phyloP scores from a whole-genome alignment of 2,113 vertebrate genomes.

The Rhizomys pruinosus region DNA sequence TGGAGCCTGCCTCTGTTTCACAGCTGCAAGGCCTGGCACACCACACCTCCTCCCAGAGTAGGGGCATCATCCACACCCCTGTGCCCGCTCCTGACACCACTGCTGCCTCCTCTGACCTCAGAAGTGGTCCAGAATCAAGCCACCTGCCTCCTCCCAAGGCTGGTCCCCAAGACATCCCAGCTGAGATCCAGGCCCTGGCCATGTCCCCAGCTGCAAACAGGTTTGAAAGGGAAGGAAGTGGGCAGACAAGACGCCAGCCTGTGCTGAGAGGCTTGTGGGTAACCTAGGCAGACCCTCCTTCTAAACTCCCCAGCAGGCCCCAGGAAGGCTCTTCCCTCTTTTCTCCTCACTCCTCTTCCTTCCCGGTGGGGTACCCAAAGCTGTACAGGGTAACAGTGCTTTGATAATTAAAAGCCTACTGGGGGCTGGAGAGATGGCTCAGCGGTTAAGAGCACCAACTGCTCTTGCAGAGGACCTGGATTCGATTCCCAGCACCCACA shows the following conservation, averaged over 20 bases:
- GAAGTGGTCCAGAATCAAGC: not conserved
- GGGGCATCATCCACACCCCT: not conserved
- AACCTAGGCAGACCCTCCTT: not conserved
- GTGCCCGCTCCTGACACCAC: not conserved
- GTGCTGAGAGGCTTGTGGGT: fast-evolving
- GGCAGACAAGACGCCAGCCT: fast-evolving
- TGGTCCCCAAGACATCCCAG: not conserved
- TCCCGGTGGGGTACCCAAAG: not conserved
- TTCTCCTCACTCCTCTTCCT: not conserved
- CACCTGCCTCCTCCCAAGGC: not conserved
- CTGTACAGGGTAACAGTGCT: constrained; percentile 4
- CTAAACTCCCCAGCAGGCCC: not conserved
- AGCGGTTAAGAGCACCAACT: no score
- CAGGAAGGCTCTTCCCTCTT: not conserved
- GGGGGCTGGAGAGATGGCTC: no score
- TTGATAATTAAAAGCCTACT: constrained; percentile 63
- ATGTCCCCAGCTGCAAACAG: not conserved
- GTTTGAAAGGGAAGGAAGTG: not conserved
- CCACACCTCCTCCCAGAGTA: not conserved
- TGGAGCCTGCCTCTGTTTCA: not conserved
- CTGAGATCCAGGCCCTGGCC: not conserved
- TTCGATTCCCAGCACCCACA: no score
- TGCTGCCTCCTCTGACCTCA: not conserved
- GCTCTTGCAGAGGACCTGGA: no score
- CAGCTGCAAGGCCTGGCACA: not conserved